A percentile compares a stretch with the other conserved stretches of the same genome.
Conservation (phyloP, 1,140 invertebrate species). For the Holcopasites calliopsidis region DNA sequence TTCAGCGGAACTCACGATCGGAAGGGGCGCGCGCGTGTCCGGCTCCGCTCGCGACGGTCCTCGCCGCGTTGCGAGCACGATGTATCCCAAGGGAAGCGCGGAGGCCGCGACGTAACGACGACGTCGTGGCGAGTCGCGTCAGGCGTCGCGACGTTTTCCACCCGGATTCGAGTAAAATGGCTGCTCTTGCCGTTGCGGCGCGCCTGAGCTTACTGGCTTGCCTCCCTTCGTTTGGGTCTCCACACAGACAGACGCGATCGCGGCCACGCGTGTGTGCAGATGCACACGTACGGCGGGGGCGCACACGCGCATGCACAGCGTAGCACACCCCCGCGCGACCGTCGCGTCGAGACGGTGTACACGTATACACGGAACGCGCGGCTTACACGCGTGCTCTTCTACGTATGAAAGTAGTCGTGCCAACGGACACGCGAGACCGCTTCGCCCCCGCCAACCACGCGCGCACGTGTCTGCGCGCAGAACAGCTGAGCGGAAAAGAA, state of each 20-base stretch:
- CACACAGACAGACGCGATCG: constrained; percentile 72
- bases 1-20: constrained; percentile 21
- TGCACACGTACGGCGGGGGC: constrained; percentile 46
- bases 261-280: constrained; percentile 55
- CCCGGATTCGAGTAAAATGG: constrained; percentile 77
- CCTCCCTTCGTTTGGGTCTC: constrained; percentile 78
- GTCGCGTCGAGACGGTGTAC: constrained; percentile 35
- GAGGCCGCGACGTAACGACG: neutral
- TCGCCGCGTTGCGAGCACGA: neutral
- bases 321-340: too few species aligned
- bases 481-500: constrained; percentile 76
- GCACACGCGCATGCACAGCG: constrained; percentile 61
- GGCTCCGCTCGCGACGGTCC: neutral
- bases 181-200: constrained; percentile 78
- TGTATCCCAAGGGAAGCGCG: neutral
- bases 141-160: constrained; percentile 52
- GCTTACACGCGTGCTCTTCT: constrained; percentile 1
- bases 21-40: neutral
- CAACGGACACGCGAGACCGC: constrained; percentile 59
- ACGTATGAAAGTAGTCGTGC: constrained; percentile 39
- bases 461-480: constrained; percentile 78
- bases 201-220: constrained; percentile 78
- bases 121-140: neutral
- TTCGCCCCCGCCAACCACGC: constrained; percentile 67
- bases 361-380: neutral